Base-by-base conservation (phyloP, 2,888 invertebrate genomes). In the Coleophora flavipennella region DNA sequence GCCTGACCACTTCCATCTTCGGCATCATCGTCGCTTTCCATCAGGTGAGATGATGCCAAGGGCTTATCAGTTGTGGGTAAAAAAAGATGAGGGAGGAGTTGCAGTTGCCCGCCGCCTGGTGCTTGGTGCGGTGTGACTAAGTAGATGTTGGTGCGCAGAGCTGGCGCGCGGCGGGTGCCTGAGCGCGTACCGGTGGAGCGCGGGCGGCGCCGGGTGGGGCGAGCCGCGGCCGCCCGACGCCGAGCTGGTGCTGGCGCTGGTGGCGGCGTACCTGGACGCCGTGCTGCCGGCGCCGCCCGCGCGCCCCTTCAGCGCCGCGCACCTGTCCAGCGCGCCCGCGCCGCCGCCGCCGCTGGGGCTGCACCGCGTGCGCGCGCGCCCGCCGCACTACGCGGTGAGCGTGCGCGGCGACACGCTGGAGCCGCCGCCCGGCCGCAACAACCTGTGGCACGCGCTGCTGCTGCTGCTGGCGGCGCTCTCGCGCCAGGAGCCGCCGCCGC, bases 161-260 rank as follows among this genome's bases (percentile, higher is more conserved):
- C 84, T 97, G 46, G 88, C 92, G 0, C 89, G 87, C 62, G 95
- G 95, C 45, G 94, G 95, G 8, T 95, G 95, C 62, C 92, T 97
- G 84, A 92, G 94, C 59, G 92, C 92, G 55, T 97, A 92, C 77
- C 90, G 90, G 48, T 97, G 97, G 96, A 91, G 92, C 74, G 88
- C 91, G 41, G 96, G 96, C 34, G 91, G 92, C 32, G 79, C 92
- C 57, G 89, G 88, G 35, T 95, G 96, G 95, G 92, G 91, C 53
- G 91, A 91, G 44, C 88, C 91, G 57, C 81, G 93, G 51, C 96
- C 96, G 10, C 91, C 94, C n/a, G 97, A 97, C 84, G 90, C 94
- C 20, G 92, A 91, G 58, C 91, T 95, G 49, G 83, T 97, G 44
- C 92, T 96, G 51, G 76, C 57, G 51, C 70, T 42, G 39, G 28